Evolutionary conservation across 2,113 vertebrate species (phyloP), one percentile per base, ranked within the genome.

Genomic region (Corythaeola cristata): DNA sequence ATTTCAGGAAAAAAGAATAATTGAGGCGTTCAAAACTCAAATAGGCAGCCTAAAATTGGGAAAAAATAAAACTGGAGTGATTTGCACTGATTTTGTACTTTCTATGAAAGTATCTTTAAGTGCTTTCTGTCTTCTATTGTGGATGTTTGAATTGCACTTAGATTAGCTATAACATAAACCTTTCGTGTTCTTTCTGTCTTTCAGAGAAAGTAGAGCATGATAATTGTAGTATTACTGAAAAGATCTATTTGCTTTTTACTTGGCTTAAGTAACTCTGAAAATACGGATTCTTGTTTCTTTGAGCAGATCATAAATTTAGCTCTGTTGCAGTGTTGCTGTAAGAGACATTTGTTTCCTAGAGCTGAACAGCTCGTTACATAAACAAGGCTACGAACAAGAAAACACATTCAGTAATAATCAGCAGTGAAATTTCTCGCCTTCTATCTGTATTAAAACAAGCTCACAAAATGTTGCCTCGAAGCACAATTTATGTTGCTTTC

Each of bases 131-230:
- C 41, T 28, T 55, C 72, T 32, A 5, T 20, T 45, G n/a, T 16
- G 21, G 23, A 20, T 44, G 20, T 84, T 74, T 3, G 5, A 19
- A 60, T 39, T 81, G 76, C 30, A 3, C 44, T 68, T 41, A 12
- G 4, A 18, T 62, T 24, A 8, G 6, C 71, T 88, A 3, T 41
- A 28, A 59, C 15, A 20, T 30, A 85, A 77, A 72, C 44, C 52
- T 87, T 67, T 28, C 3, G 1, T 49, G 26, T 47, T 15, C 39
- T 4, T 50, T 44, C 33, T 35, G 21, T 45, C 60, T 75, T 90
- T 95, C 77, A 35, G 77, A 63, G 30, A 81, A 96, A 96, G 35
- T 62, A 52, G 89, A 96, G 86, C 87, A 55, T 63, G 55, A 12
- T 67, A 81, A 87, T 89, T 56, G 39, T 44, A 5, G 28, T 19